Evolutionary conservation across 2,888 invertebrate species (phyloP), one percentile per base, ranked within the genome.

Genomic region (Pinctada fucata): DNA sequence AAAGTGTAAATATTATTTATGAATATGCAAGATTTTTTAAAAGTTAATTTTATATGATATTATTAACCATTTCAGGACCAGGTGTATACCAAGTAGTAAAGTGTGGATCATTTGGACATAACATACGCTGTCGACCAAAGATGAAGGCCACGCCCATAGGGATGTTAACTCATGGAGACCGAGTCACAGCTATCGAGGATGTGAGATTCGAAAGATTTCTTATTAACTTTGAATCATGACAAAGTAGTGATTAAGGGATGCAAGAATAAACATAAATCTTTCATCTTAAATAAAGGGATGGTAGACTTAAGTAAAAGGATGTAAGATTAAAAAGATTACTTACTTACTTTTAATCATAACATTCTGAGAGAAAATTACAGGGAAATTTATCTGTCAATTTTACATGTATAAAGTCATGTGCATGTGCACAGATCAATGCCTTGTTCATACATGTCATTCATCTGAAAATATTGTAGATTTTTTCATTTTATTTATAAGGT

Each of bases 21-120:
- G 31, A 31, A 31, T 31, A 31, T 31, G 31, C 31, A 31, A 31
- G 31, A 31, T 31, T 31, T 31, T 31, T 31, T 31, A 31, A 31
- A 31, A 1, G 31, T 31, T 31, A 31, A 1, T 31, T 31, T 31
- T 1, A 31, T 31, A 31, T 31, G 31, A 31, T 68, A 31, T 31
- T 1, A 31, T 31, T 31, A 31, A 31, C 31, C 67, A 48, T 76
- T 79, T 1, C 71, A 85, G 90, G 90, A 6, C 88, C 90, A 72
- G 92, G 92, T 3, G 93, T 94, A 45, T 95, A 95, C 88, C 94
- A 95, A 82, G 95, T 96, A 16, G 94, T 95, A 4, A 95, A 95
- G 88, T 96, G 96, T 91, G 96, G 96, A 0, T 95, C 95, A 52
- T 95, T 95, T 45, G 96, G 96, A 0, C 96, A 96, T 91, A 96